Base-by-base conservation (phyloP, 2,113 vertebrate species). In the Rostratula benghalensis region DNA sequence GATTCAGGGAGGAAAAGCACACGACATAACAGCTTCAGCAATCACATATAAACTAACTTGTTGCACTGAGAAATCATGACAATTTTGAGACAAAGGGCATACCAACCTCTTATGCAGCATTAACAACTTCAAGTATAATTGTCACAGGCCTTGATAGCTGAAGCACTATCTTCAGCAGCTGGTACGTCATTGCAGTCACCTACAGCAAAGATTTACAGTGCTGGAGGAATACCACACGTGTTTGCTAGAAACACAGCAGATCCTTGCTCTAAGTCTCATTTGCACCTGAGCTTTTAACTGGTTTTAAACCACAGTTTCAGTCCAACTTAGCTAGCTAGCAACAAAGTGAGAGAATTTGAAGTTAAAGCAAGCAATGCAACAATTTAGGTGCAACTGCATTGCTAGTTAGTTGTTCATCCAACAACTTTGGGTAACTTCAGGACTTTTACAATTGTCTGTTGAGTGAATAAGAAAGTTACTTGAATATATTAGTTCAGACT, bases 151-250 rank as follows among this genome's bases (percentile, higher is more conserved):
- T 80, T 4, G 13, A 71, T 65, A 75, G 16, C 4, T 60, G 18
- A 91, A 86, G 31, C 35, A 63, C 31, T 6, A 73, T 14, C 53
- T 54, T 54, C 53, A 30, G 53, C 53, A 18, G 28, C 53, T 18
- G 28, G 53, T 54, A 54, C 28, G 30, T 18, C 53, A 30, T 30
- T 18, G 28, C 53, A 54, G 17, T 35, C 73, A 87, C 39, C 65
- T 43, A 79, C 67, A 80, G 37, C 86, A 81, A 7, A 1, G 31
- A 88, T 41, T 73, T 90, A 50, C 71, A 65, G 24, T 15, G 37
- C 48, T 57, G 20, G 22, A 9, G 30, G 5, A 92, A 79, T 6
- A 71, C 37, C 0, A 0, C 20, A 68, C 7, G 23, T 43, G 30
- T 41, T 74, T 74, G 35, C 39, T 19, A 61, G 30, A 31, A 91